These are phyloP conservation scores for Lepidothrix coronata DNA, from an alignment of 2,113 vertebrate species.

Conservation along the genomic window DNA sequence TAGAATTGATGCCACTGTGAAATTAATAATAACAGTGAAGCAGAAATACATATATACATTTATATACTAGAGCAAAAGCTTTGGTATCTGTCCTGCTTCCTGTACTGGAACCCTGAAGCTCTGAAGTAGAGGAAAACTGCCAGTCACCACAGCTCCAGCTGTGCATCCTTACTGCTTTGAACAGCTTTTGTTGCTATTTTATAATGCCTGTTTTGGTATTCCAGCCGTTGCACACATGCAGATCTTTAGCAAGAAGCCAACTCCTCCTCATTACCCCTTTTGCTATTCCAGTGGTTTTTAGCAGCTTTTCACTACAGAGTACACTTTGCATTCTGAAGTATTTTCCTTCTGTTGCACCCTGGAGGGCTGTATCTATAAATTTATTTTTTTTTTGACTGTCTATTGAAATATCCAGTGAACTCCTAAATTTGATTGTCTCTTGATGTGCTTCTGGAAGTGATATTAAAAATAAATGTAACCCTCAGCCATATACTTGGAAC, in stretches of 20 bases:
- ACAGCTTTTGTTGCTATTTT: background rate
- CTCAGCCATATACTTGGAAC: background rate
- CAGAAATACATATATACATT: background rate
- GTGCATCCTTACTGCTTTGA: background rate
- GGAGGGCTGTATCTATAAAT: background rate
- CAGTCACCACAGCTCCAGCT: background rate
- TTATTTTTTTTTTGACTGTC: background rate
- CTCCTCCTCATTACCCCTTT: background rate
- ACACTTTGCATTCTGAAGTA: background rate
- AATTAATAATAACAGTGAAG: background rate
- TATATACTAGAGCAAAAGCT: background rate
- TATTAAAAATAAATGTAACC: background rate
- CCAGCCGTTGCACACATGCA: constrained; percentile 25
- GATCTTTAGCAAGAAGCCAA: background rate
- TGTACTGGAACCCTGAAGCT: background rate
- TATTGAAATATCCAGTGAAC: background rate
- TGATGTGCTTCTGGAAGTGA: background rate
- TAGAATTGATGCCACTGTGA: background rate
- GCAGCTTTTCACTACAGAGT: background rate
- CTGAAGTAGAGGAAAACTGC: background rate
- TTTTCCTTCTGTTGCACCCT: background rate
- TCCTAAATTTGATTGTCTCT: background rate
- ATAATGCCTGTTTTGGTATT: constrained; percentile 28
- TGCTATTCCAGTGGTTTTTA: background rate
- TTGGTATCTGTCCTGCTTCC: background rate